A percentile compares a stretch with the other conserved stretches of the same genome.
These are phyloP conservation scores for Cephalopholis sonnerati DNA, from an alignment of 2,113 vertebrate genomes.

Conservation along the genomic window DNA sequence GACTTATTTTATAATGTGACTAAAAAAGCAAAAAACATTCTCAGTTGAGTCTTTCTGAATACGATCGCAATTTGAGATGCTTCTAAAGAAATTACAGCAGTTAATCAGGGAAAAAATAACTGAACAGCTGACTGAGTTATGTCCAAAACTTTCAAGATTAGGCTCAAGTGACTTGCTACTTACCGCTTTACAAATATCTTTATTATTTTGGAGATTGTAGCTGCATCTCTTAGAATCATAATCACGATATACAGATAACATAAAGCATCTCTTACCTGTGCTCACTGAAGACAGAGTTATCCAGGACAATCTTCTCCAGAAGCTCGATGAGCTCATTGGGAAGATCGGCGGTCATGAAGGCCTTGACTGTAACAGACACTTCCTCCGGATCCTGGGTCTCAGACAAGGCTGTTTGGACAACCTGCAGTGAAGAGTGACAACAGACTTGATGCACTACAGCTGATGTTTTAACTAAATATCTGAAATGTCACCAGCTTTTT, in stretches of 20 bases:
- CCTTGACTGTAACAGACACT: constrained; percentile 98
- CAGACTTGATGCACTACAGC: neutral
- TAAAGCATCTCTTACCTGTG: constrained; percentile 88
- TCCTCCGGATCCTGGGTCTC: constrained; percentile 99
- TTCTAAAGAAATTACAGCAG: neutral
- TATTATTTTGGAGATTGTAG: neutral
- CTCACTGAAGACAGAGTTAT: constrained; percentile 99
- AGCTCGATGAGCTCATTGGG: constrained; percentile 99
- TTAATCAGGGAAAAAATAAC: no score
- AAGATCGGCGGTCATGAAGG: constrained; percentile 99
- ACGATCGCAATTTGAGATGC: neutral
- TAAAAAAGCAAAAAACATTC: neutral
- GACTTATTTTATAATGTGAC: neutral
- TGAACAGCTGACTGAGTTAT: no score
- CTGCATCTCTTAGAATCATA: neutral
- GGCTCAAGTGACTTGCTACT: neutral
- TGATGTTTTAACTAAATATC: neutral
- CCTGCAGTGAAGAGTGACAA: constrained; percentile 78
- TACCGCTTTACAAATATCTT: neutral
- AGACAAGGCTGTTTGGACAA: constrained; percentile 97
- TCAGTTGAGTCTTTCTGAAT: neutral
- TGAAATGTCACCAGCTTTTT: neutral
- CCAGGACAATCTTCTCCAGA: constrained; percentile 98
- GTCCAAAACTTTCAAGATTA: no score
- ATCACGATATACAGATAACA: neutral